phyloP scores from a whole-genome alignment of 2,113 vertebrate species.

The Bombycilla garrulus region DNA sequence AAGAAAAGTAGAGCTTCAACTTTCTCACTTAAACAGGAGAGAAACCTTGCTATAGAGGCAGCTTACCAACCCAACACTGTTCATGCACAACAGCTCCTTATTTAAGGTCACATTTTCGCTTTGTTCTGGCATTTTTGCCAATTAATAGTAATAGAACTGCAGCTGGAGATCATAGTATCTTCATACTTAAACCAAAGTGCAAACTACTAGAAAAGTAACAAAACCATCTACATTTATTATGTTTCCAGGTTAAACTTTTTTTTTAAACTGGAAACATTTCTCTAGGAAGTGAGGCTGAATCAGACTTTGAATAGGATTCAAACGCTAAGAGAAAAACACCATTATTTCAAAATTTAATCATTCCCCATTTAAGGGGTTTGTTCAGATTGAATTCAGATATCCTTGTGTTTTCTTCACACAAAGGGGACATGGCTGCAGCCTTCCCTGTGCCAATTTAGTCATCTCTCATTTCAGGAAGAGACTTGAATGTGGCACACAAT shows the following conservation, averaged over 20 bases:
- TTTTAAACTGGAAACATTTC: neutral
- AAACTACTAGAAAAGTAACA: neutral
- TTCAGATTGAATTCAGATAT: neutral
- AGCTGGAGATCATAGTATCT: neutral
- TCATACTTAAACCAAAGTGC: neutral
- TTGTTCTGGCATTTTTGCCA: neutral
- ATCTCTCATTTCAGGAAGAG: neutral
- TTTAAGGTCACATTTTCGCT: neutral
- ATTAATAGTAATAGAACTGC: neutral
- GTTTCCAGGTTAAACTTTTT: neutral
- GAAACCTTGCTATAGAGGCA: neutral
- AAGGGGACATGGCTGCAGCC: neutral
- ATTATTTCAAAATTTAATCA: neutral
- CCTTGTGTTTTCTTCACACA: neutral
- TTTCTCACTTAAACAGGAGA: neutral
- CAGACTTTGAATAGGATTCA: neutral
- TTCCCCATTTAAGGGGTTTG: neutral
- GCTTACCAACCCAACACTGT: neutral
- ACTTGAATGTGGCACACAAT: neutral
- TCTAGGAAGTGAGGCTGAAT: neutral
- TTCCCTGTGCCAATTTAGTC: neutral
- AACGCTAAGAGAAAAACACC: neutral
- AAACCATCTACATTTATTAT: neutral
- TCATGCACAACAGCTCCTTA: neutral
- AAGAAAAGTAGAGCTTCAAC: conserved; percentile 5